These are phyloP conservation scores for Garra rufa DNA, from an alignment of 2,113 vertebrate species.

Conservation along the genomic window DNA sequence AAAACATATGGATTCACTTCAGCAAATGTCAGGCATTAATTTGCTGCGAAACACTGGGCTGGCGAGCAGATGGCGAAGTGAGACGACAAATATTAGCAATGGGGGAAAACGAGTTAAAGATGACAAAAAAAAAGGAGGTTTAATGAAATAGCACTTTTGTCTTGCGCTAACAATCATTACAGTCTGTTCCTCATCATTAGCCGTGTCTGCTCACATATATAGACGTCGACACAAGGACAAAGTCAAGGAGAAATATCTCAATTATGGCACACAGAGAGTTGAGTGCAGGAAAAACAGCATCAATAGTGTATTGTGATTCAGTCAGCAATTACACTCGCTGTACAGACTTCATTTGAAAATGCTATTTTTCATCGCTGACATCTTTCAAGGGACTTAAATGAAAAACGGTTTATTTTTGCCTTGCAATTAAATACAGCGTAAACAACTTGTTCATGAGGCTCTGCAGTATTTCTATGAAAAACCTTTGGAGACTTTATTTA, in stretches of 20 bases:
- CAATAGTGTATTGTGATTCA: neutral
- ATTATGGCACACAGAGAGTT: neutral
- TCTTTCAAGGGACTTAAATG: neutral
- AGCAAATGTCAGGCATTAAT: conserved; percentile 33
- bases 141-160: conserved; percentile 3
- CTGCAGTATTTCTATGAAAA: neutral
- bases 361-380: neutral
- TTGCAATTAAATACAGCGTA: conserved; percentile 6
- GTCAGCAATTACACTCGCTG: neutral
- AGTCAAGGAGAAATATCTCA: conserved; percentile 22
- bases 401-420: conserved; percentile 9
- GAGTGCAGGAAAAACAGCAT: neutral
- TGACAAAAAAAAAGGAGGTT: conserved; percentile 16
- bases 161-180: conserved; percentile 29
- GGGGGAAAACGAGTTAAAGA: conserved; percentile 5
- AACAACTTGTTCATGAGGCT: neutral
- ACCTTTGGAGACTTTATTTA: neutral
- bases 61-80: conserved; percentile 37
- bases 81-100: conserved; percentile 46
- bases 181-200: conserved; percentile 39
- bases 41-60: conserved; percentile 1
- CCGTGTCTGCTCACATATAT: neutral
- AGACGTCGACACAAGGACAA: neutral
- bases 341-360: neutral
- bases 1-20: conserved; percentile 50